Conservation (phyloP, 2,113 vertebrate genomes). For the Sander vitreus region DNA sequence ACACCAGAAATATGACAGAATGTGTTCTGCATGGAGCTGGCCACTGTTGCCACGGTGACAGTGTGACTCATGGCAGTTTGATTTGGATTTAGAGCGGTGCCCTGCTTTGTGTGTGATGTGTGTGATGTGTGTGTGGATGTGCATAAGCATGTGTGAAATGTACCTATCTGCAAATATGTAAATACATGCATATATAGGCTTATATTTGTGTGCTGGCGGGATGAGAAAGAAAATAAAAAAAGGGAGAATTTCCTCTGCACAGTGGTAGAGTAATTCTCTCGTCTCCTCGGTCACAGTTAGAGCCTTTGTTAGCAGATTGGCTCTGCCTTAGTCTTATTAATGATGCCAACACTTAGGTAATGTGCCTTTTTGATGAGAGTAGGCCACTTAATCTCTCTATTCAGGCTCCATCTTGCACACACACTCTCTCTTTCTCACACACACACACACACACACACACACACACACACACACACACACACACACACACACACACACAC, state of each 20-base stretch:
- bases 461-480: constrained; percentile 28
- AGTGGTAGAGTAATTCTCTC: constrained; percentile 42
- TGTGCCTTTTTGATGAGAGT: constrained; percentile 79
- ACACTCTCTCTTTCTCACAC: not conserved
- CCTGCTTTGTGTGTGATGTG: constrained; percentile 55
- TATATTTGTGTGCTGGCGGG: constrained; percentile 10
- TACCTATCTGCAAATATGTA: constrained; percentile 23
- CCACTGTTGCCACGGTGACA: constrained; percentile 87
- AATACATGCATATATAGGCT: constrained; percentile 1
- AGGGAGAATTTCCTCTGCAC: constrained; percentile 25
- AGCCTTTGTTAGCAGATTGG: constrained; percentile 75
- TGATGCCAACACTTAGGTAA: constrained; percentile 80
- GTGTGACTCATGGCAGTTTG: constrained; percentile 83
- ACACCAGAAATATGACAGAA: constrained; percentile 75
- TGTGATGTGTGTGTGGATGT: constrained; percentile 20
- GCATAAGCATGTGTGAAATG: constrained; percentile 24
- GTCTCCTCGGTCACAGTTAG: constrained; percentile 63
- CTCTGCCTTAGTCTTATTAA: constrained; percentile 76
- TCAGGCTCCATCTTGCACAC: constrained; percentile 59
- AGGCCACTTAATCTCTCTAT: constrained; percentile 79
- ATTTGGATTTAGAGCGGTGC: constrained; percentile 74
- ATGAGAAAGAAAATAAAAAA: not conserved
- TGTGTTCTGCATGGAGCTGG: constrained; percentile 80
- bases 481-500: constrained; percentile 41
- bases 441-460: constrained; percentile 25